phyloP scores from a whole-genome alignment of 2,888 invertebrate species.

The Palloptera scutellata region DNA sequence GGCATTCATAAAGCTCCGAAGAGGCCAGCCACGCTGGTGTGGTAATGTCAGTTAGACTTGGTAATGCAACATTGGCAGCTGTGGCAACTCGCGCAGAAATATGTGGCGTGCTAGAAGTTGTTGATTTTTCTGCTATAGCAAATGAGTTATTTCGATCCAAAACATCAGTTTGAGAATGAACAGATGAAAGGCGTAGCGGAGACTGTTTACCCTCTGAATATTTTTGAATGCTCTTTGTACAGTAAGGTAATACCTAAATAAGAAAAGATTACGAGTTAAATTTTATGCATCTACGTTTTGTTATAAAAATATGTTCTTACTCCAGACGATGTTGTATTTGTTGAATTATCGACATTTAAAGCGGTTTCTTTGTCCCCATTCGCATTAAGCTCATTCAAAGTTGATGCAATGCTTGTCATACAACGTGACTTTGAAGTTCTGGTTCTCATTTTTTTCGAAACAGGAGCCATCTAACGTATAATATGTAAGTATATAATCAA shows the following conservation, averaged over 20 bases:
- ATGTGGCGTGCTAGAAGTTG: neutral
- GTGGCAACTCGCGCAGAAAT: neutral
- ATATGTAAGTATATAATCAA: neutral
- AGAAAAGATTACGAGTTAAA: no score
- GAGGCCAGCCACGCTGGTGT: constrained; percentile 23
- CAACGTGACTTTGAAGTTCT: neutral
- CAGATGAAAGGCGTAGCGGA: no score
- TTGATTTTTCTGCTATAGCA: no score
- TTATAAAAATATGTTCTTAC: no score
- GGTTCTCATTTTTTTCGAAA: neutral
- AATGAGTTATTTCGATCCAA: no score
- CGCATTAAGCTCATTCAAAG: neutral
- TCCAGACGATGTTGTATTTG: no score
- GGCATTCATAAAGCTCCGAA: constrained; percentile 31
- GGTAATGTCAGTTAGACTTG: constrained; percentile 1
- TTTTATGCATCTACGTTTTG: no score
- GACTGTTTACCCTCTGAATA: neutral
- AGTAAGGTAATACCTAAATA: no score
- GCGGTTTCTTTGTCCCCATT: no score
- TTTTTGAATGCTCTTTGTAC: no score
- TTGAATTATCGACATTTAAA: no score
- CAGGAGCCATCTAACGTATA: neutral
- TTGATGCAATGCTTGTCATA: neutral
- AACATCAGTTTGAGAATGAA: no score
- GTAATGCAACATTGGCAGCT: neutral